A percentile compares a stretch with the other conserved stretches of the same genome.
phyloP scores from a whole-genome alignment of 2,113 vertebrate genomes.

The Corapipo altera region DNA sequence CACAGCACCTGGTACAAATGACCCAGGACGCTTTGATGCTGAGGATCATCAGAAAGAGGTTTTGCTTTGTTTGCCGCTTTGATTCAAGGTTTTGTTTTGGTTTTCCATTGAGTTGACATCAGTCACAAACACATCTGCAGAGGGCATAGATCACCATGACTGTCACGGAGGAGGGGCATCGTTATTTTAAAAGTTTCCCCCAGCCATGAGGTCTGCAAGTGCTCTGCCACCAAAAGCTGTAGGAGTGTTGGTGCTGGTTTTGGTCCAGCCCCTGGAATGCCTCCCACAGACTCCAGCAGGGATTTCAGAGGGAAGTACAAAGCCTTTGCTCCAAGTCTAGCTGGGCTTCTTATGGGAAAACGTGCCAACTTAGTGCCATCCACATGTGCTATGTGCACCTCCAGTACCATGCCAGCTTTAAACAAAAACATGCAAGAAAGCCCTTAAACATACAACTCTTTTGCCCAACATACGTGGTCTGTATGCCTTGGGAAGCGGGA shows the following conservation, averaged over 20 bases:
- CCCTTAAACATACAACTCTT: background rate
- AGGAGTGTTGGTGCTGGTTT: background rate
- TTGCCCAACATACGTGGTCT: rapidly evolving
- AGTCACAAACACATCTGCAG: slow-evolving; percentile 42
- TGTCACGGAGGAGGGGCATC: background rate
- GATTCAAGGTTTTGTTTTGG: slow-evolving; percentile 57
- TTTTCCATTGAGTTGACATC: slow-evolving; percentile 52
- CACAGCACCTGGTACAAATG: background rate
- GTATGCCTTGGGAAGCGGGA: background rate
- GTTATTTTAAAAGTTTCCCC: background rate
- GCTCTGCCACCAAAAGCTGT: background rate
- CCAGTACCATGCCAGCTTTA: background rate
- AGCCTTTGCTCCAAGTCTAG: background rate
- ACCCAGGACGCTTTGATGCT: background rate
- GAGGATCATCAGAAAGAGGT: slow-evolving; percentile 13
- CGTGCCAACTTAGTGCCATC: background rate
- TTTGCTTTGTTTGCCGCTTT: slow-evolving; percentile 49
- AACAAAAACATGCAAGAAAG: background rate
- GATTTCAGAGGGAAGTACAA: background rate
- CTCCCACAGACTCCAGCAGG: background rate
- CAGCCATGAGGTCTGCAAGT: background rate
- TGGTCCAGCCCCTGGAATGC: background rate
- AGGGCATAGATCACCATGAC: slow-evolving; percentile 39
- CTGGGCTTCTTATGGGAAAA: background rate
- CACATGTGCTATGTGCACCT: rapidly evolving